A percentile compares a stretch with the other conserved stretches of the same genome.
These are phyloP conservation scores for Chrysochloris asiatica DNA, from an alignment of 2,113 vertebrate species.

Conservation along the genomic window DNA sequence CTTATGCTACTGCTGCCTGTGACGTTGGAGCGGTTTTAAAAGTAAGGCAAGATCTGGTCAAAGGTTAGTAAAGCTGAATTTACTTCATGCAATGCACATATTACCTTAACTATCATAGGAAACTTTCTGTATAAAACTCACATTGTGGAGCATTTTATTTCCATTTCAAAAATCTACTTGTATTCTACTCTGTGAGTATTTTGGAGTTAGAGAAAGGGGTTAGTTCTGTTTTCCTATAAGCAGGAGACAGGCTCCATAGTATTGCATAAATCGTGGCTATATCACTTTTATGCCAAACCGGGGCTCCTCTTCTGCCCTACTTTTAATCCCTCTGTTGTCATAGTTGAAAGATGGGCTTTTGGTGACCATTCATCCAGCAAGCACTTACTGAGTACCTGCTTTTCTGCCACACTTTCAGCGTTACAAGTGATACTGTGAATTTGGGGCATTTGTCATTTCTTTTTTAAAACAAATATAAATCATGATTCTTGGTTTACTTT, in stretches of 20 bases:
- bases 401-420: background rate
- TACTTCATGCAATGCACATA: background rate
- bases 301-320: background rate
- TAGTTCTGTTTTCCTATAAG: background rate
- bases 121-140: constrained; percentile 5
- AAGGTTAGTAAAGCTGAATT: constrained; percentile 86
- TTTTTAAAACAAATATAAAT: background rate
- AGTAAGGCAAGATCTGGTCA: constrained; percentile 90
- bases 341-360: background rate
- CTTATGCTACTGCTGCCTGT: constrained; percentile 94
- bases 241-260: background rate
- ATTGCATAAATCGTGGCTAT: background rate
- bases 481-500: background rate
- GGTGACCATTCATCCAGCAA: background rate
- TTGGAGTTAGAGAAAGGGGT: background rate
- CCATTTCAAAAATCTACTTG: background rate
- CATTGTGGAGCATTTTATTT: constrained; percentile 10
- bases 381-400: background rate
- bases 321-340: background rate
- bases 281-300: background rate
- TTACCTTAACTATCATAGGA: background rate
- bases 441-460: background rate
- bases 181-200: background rate
- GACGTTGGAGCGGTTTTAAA: constrained; percentile 91
- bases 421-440: background rate